Conservation (phyloP, 2,113 vertebrate genomes). For the Reinhardtius hippoglossoides region DNA sequence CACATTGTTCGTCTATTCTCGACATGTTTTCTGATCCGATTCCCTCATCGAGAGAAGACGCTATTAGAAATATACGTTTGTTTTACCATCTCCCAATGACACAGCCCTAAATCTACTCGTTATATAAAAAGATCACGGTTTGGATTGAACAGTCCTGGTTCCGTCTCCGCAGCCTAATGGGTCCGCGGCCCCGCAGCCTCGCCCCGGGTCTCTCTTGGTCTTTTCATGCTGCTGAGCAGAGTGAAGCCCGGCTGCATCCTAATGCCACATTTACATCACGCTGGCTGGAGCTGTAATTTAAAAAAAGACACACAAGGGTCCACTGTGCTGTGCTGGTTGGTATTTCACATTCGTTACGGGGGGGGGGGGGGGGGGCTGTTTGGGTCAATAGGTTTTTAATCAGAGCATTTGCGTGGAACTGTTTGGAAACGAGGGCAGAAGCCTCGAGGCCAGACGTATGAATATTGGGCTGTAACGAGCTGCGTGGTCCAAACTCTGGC, state of each 20-base stretch:
- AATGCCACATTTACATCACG: conserved; percentile 38
- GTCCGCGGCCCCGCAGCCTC: conserved; percentile 37
- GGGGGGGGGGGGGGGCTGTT: conserved; percentile 15
- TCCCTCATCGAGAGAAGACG: too few species aligned
- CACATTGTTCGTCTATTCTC: too few species aligned
- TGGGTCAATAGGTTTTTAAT: conserved; percentile 72
- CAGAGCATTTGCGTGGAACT: conserved; percentile 51
- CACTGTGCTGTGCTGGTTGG: conserved; percentile 11
- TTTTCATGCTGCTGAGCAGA: conserved; percentile 50
- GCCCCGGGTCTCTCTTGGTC: conserved; percentile 43
- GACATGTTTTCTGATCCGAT: too few species aligned
- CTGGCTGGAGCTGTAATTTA: conserved; percentile 45
- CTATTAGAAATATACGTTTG: too few species aligned
- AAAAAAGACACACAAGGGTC: neutral
- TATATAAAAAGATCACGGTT: too few species aligned
- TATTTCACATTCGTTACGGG: conserved; percentile 49
- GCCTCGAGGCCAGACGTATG: conserved; percentile 10
- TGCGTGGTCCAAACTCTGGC: neutral
- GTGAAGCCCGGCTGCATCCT: conserved; percentile 22
- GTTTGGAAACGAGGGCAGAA: conserved; percentile 30
- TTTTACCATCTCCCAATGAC: too few species aligned
- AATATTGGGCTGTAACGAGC: neutral
- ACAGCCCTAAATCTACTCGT: too few species aligned
- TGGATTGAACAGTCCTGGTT: too few species aligned
- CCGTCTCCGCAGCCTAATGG: conserved; percentile 28